Evolutionary conservation across 2,113 vertebrate species (phyloP), one percentile per base, ranked within the genome.

Genomic region (Hirundichthys speculiger): DNA sequence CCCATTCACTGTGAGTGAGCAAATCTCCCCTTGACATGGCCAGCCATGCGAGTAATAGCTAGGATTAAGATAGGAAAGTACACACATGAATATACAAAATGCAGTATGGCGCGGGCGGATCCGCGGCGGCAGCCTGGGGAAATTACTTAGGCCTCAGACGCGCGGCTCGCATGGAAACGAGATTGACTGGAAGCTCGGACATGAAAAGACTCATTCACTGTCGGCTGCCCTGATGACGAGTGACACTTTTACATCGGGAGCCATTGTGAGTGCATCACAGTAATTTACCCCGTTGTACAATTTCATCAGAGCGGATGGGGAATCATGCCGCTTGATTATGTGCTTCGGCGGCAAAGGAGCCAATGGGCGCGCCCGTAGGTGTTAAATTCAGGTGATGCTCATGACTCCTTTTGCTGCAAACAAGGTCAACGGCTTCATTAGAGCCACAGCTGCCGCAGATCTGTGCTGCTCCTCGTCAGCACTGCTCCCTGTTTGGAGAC

Each of bases 21-120:
- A 90, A 86, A 88, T 84, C 86, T 88, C 86, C 83, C 69, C 81
- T 84, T 84, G 89, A 89, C 85, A 89, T 70, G 88, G 80, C 73
- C 83, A 84, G 86, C 89, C 89, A 90, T 90, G 82, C 82, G 87
- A 84, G 85, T 90, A 90, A 88, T 88, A 89, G 89, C 83, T 86
- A 80, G 85, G 88, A 90, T 91, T 91, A 89, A 88, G 88, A 90
- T 84, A 87, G 89, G 85, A 86, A 87, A 80, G 88, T 85, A 88
- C 86, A 87, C 85, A 89, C 90, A 85, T 91, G 87, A 90, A 90
- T 91, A 90, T 90, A 87, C 86, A 90, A 89, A 79, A 78, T 64
- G 5, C 69, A 24, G 71, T 19, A 18, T 50, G 74, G 77, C 3
- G 55, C 53, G 6, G 71, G 59, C 9, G n/a, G 59, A 78, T 80